Evolutionary conservation across 2,113 vertebrate species (phyloP), one percentile per base, ranked within the genome.

Genomic region (Sapajus apella): DNA sequence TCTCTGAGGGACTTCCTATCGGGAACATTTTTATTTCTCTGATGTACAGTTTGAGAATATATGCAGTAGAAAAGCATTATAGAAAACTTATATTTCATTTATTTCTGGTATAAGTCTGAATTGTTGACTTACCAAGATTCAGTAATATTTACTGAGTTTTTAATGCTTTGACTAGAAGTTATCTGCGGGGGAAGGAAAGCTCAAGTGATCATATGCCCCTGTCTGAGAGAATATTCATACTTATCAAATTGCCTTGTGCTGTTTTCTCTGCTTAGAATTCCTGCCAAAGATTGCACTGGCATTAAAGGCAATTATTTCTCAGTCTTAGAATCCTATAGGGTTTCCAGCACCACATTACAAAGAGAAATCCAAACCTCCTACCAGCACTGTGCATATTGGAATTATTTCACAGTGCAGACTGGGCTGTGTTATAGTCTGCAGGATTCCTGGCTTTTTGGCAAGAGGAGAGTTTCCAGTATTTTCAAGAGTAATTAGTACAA

Each of bases 241-340:
- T 97, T 58, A 87, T 68, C 93, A 68, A 83, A 68, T 37, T 87
- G 64, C 87, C 21, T 12, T 66, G 64, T 81, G 45, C 81, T 92
- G 18, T 88, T 96, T 95, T 79, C 61, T 80, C 43, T 58, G 20
- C 30, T 61, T 87, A 83, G 43, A 30, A 20, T 76, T 75, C 79
- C 80, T 97, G 84, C 84, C 81, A 96, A 96, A 93, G 52, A 84
- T 30, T 37, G 56, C 32, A 50, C 83, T 95, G 93, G 95, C 87
- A 91, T 91, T 76, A 89, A 95, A 90, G 72, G 83, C 96, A 97
- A 97, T 97, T 95, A 95, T 95, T 93, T 92, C 93, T 90, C 50
- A 76, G 14, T 66, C 30, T 80, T 77, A 55, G 50, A 58, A 35
- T 83, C 47, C 37, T 64, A 2, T 27, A 58, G 75, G 55, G 47